Evolutionary conservation across 2,113 vertebrate genomes (phyloP).

Genomic region (Porphyrio hochstetteri): DNA sequence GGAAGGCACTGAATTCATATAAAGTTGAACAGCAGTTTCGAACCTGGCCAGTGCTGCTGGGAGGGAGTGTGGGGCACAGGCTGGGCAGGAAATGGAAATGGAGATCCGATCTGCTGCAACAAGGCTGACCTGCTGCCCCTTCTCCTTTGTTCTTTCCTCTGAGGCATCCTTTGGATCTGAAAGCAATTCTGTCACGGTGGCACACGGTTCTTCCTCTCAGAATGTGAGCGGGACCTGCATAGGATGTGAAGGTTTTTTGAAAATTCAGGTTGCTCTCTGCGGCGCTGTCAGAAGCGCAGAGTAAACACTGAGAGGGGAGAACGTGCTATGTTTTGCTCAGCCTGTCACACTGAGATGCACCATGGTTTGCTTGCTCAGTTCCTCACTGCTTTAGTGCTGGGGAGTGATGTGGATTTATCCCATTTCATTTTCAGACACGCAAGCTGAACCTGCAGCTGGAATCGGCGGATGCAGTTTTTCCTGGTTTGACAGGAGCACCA

Average conservation of each 20-base stretch:
- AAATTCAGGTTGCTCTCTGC: not conserved
- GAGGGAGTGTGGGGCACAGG: fast-evolving
- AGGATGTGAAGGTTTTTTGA: not conserved
- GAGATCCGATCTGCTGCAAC: not conserved
- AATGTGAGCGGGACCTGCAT: not conserved
- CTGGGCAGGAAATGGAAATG: not conserved
- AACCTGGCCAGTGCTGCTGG: not conserved
- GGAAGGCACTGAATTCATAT: not conserved
- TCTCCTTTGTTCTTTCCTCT: not conserved
- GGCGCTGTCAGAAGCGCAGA: not conserved
- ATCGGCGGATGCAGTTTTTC: not conserved
- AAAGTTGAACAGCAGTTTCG: not conserved
- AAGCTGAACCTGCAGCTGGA: conserved; percentile 34
- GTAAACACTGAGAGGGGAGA: not conserved
- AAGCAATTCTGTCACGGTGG: not conserved
- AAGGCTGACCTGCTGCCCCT: not conserved
- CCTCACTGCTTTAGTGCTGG: not conserved
- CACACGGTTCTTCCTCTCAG: not conserved
- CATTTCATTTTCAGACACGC: conserved; percentile 49
- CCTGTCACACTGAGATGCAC: conserved; percentile 44
- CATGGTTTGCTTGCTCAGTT: conserved; percentile 27
- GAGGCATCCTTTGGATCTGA: not conserved
- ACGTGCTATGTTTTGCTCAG: conserved; percentile 29
- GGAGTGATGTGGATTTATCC: not conserved
- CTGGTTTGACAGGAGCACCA: conserved; percentile 68